Evolutionary conservation across 2,113 vertebrate genomes (phyloP), one percentile per base, ranked within the genome.

Genomic region (Turdus rufiventris): DNA sequence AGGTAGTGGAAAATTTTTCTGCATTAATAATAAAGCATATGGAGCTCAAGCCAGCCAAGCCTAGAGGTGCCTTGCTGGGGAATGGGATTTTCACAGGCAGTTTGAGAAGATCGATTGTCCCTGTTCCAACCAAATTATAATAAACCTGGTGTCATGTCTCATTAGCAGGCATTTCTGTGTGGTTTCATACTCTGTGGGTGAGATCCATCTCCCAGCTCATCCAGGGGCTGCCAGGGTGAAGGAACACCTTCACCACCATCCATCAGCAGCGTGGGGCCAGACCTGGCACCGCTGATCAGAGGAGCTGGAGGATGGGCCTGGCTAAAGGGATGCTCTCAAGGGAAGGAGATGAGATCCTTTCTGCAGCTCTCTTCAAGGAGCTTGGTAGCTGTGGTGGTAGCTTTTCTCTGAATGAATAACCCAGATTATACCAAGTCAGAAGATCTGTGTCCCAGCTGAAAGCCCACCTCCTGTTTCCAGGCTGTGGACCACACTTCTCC

Each of bases 211-310:
- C n/a, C 51, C 48, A 53, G 74, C 61, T 87, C 8, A 2, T 40
- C 50, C 42, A 63, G 70, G 56, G 29, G 48, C 57, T 87, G 53
- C 57, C 33, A 14, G 48, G 13, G 26, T 18, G 28, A 72, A 82
- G 53, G 18, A 42, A 11, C 50, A 50, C 13, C 54, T 57, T 36
- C 6, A 14, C 14, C 56, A 38, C n/a, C 48, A 43, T 24, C 50
- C 14, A 9, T 73, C 6, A 7, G 66, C 4, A 4, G 31, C 12
- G 2, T 0, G 18, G 18, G 5, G 1, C 29, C 12, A 11, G 45
- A 45, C 11, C 24, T 0, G 0, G n/a, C 10, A 4, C 8, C 0
- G 0, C 68, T 78, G 45, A 26, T 31, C 2, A 1, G 56, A 58
- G 76, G 10, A 31, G 18, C 3, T 10, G 34, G 47, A 24, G 70